Evolutionary conservation across 2,113 vertebrate genomes (phyloP).

Genomic region (Grus americana): DNA sequence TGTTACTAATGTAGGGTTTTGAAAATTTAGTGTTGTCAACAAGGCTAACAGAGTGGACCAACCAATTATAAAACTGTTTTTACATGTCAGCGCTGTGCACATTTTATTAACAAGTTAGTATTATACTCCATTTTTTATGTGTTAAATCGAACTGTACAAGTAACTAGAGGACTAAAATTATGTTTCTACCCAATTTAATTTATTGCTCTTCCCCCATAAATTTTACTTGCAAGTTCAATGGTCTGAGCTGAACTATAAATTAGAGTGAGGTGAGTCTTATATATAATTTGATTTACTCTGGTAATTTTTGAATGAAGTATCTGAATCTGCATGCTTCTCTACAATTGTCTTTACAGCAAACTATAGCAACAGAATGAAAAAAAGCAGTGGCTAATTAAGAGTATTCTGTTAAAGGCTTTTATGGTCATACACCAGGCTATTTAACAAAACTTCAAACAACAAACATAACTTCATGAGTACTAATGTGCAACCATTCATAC

Average conservation of each 20-base stretch:
- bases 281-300: slow-evolving; percentile 56
- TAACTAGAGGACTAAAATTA: slow-evolving; percentile 67
- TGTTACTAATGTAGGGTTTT: slow-evolving; percentile 65
- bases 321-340: neutral
- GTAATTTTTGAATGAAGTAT: slow-evolving; percentile 62
- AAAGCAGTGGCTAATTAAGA: neutral
- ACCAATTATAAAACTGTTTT: slow-evolving; percentile 76
- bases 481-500: neutral
- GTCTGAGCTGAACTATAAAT: slow-evolving; percentile 73
- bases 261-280: slow-evolving; percentile 64
- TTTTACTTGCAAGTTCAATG: slow-evolving; percentile 76
- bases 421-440: neutral
- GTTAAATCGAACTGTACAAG: slow-evolving; percentile 73
- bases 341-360: slow-evolving; percentile 15
- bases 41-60: slow-evolving; percentile 72
- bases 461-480: neutral
- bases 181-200: slow-evolving; percentile 76
- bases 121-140: slow-evolving; percentile 74
- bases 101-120: slow-evolving; percentile 80
- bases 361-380: neutral
- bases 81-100: slow-evolving; percentile 77
- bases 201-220: slow-evolving; percentile 78
- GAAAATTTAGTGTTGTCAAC: slow-evolving; percentile 79
- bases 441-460: neutral
- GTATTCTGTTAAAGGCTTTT: neutral